Evolutionary conservation across 1,140 invertebrate genomes (phyloP), one percentile per base, ranked within the genome.

Genomic region (Brachionus manjavacas): DNA sequence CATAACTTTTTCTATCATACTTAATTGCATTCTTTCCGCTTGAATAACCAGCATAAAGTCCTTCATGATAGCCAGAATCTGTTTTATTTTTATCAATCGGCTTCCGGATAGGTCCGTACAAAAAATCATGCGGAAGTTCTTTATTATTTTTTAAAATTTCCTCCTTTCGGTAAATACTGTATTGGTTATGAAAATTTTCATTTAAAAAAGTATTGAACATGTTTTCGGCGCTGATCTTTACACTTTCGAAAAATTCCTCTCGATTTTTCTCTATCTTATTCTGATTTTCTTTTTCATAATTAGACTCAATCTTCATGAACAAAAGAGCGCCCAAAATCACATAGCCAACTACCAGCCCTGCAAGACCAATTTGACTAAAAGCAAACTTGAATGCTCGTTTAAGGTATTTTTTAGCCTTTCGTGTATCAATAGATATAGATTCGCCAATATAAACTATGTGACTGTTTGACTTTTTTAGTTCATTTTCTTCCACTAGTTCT

Each of bases 281-380:
- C 35, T 78, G 49, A 66, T 49, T 55, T 52, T 84, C 55, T 35
- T 66, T 78, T 84, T 84, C 84, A 52, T 84, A 70, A 66, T 72
- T 25, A 12, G 52, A 68, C 41, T 84, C 84, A 8, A 84, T 78
- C 41, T 72, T 72, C 46, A 76, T 72, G 60, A 84, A 84, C 11
- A 84, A 78, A 35, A 84, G 39, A 9, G 68, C 84, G 39, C 84
- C 84, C 1, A 84, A 28, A 35, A 84, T 79, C 16, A 84, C 84
- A 79, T 84, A 84, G 25, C 49, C 72, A 68, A 84, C 84, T 4
- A 84, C 84, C 6, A 84, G 74, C 14, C 84, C 72, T 20, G 68
- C 74, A 20, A 79, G 23, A 16, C 83, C 83, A 35, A 84, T 76
- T 84, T 84, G 83, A 35, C 68, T 76, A 41, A 84, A 84, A 14